Percentiles rank a stretch among this genome's conserved stretches.
phyloP scores from a whole-genome alignment of 2,888 invertebrate genomes.

The Branchipolynoe longqiensis region DNA sequence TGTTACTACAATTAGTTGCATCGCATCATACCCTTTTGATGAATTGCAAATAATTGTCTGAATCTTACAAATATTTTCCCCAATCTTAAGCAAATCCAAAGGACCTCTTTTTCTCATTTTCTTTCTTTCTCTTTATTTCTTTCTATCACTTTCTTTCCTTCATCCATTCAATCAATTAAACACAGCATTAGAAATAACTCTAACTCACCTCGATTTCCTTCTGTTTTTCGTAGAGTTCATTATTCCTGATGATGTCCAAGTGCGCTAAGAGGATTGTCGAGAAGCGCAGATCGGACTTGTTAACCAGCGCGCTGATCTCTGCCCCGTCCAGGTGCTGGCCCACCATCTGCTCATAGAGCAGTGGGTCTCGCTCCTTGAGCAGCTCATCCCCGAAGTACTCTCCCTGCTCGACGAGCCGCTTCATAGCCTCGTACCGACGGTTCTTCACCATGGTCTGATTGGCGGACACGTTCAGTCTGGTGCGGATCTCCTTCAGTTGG shows the following conservation, averaged over 20 bases:
- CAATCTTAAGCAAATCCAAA: too few species aligned
- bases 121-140: too few species aligned
- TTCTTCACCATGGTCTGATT: slow-evolving; percentile 84
- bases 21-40: too few species aligned
- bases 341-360: slow-evolving; percentile 93
- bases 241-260: slow-evolving; percentile 86
- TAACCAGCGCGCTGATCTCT: slow-evolving; percentile 85
- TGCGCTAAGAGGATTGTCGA: slow-evolving; percentile 90
- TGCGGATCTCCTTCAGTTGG: slow-evolving; percentile 84
- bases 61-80: neutral
- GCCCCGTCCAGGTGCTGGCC: slow-evolving; percentile 91
- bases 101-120: too few species aligned
- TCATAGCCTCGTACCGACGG: slow-evolving; percentile 90
- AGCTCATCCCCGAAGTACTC: slow-evolving; percentile 89
- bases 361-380: slow-evolving; percentile 95
- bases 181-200: too few species aligned
- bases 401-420: slow-evolving; percentile 86
- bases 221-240: slow-evolving; percentile 85
- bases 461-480: slow-evolving; percentile 67
- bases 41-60: too few species aligned
- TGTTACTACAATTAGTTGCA: too few species aligned
- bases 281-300: slow-evolving; percentile 83
- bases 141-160: too few species aligned
- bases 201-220: slow-evolving; percentile 83
- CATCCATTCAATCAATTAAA: too few species aligned